These are phyloP conservation scores for Seriola rivoliana DNA, from an alignment of 2,113 vertebrate species.

Conservation along the genomic window DNA sequence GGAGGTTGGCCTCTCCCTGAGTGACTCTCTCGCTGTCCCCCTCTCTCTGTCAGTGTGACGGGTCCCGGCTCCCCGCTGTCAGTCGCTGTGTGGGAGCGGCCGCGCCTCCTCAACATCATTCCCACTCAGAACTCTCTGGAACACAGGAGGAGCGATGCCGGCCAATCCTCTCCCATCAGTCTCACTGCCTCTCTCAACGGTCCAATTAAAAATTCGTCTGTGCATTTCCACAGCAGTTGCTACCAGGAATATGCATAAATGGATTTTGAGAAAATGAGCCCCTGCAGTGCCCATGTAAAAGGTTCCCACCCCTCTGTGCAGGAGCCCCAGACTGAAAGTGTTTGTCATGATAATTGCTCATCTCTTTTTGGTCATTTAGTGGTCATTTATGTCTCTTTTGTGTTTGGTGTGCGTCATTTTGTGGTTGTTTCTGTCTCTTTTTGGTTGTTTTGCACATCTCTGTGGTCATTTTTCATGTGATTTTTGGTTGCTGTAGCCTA, in stretches of 20 bases:
- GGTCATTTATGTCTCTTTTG: background rate
- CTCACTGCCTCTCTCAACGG: background rate
- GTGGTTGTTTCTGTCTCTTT: no score
- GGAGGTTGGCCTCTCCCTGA: background rate
- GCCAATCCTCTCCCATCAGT: slow-evolving; percentile 23
- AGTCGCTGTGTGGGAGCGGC: background rate
- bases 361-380: no score
- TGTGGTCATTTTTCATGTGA: background rate
- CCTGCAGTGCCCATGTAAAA: background rate
- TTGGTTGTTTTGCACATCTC: no score
- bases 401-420: no score
- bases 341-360: background rate
- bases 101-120: slow-evolving; percentile 19
- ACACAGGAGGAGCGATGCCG: slow-evolving; percentile 40
- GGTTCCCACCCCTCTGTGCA: background rate
- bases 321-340: background rate
- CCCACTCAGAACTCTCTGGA: slow-evolving; percentile 71
- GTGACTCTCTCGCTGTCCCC: background rate
- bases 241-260: background rate
- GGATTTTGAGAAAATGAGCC: background rate
- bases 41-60: no score
- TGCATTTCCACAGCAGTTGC: slow-evolving; percentile 12
- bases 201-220: slow-evolving; percentile 45
- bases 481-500: no score
- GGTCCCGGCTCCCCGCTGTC: background rate